Evolutionary conservation across 2,797 vertebrate genomes (phyloP), one percentile per base, ranked within the genome.

Genomic region (Dicrostonyx torquatus): DNA sequence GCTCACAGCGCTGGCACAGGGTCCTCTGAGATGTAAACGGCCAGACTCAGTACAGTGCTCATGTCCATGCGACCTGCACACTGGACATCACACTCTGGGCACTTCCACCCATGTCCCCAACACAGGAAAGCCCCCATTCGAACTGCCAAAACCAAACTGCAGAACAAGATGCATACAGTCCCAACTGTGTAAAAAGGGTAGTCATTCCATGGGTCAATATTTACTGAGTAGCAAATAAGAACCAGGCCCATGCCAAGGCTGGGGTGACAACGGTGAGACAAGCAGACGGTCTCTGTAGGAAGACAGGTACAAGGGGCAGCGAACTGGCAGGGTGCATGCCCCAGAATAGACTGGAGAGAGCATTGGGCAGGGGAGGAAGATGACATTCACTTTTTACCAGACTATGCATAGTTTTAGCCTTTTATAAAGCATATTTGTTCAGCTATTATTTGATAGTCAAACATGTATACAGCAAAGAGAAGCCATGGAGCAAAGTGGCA

Each of bases 71-170:
- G 2, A 17, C 66, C 60, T 24, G 5, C 15, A 40, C 0, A 2
- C 40, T 34, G 22, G 34, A 50, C 0, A 17, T 58, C 7, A 20
- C 3, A 24, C 83, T 66, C 5, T 0, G 11, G 73, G 18, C 12
- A 18, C 24, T 17, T 37, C 37, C 48, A 80, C 60, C 55, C 26
- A 12, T 4, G 17, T 13, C n/a, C 73, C 66, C 5, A 55, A 82
- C 12, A 15, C 62, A 87, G 84, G 72, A 70, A 85, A 90, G 24
- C 29, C 88, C 91, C 73, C 64, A 40, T 78, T 64, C 79, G 85
- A 78, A 93, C 3, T 68, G 91, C 80, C 87, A 94, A 97, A 92
- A 80, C 43, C 31, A 89, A 85, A 83, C 1, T 75, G 45, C 37
- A 45, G 76, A 75, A 40, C 43, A 72, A 89, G 85, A 89, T 12